Conservation (phyloP, 2,888 invertebrate species). For the Petrophora chlorosata region DNA sequence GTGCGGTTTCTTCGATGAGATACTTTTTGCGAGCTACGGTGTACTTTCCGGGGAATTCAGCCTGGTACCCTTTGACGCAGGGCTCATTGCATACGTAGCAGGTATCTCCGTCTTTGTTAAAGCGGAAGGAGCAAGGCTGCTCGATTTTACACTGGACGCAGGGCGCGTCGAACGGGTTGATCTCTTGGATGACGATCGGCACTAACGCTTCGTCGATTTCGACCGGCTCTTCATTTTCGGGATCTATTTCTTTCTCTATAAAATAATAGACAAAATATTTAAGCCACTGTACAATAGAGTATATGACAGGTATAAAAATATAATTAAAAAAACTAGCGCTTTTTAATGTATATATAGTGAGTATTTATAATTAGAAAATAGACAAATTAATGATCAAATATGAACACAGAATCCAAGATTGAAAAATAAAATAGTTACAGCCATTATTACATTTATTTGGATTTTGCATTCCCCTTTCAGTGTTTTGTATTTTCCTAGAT, state of each 20-base stretch:
- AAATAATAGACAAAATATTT: slow-evolving; percentile 11
- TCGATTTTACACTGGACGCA: slow-evolving; percentile 75
- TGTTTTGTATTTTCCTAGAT: no score
- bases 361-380: no score
- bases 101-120: slow-evolving; percentile 55
- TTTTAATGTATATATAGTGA: no score
- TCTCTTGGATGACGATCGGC: slow-evolving; percentile 69
- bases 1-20: slow-evolving; percentile 67
- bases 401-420: no score
- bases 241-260: slow-evolving; percentile 77
- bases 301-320: background rate
- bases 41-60: slow-evolving; percentile 60
- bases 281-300: no score
- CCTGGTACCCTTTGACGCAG: slow-evolving; percentile 76
- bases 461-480: no score
- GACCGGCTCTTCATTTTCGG: slow-evolving; percentile 75
- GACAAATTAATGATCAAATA: no score
- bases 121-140: slow-evolving; percentile 61
- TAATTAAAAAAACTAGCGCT: no score
- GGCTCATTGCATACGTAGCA: slow-evolving; percentile 73
- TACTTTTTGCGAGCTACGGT: slow-evolving; percentile 63
- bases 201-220: slow-evolving; percentile 58
- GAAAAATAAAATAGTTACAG: no score
- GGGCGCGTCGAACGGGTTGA: slow-evolving; percentile 56
- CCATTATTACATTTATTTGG: no score